Evolutionary conservation across 2,888 invertebrate species (phyloP).

Genomic region (Protodeltote pygarga): DNA sequence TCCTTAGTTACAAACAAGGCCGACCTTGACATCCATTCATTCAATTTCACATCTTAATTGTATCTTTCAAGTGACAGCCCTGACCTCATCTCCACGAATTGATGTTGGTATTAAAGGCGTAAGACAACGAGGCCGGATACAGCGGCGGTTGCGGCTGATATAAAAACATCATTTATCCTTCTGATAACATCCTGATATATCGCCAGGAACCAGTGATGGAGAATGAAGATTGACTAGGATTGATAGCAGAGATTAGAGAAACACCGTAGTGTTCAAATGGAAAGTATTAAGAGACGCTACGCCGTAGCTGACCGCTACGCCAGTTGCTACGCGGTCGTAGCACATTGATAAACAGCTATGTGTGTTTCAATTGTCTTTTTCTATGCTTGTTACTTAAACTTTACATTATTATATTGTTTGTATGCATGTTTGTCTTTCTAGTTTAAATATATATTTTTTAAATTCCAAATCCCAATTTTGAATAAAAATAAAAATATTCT

Average conservation of each 20-base stretch:
- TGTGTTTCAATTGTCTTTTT: neutral
- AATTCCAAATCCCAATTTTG: too few species aligned
- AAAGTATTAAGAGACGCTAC: conserved; percentile 15
- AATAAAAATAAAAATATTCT: too few species aligned
- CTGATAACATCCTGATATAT: conserved; percentile 44
- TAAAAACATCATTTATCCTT: conserved; percentile 45
- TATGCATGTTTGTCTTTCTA: too few species aligned
- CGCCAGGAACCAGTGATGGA: conserved; percentile 21
- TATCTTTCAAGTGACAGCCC: neutral
- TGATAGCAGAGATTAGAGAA: conserved; percentile 22
- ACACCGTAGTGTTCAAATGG: conserved; percentile 6
- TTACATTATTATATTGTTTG: too few species aligned
- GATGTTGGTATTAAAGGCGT: conserved; percentile 36
- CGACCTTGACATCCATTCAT: too few species aligned
- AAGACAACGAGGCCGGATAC: conserved; percentile 29
- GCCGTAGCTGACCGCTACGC: conserved; percentile 16
- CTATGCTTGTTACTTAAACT: neutral
- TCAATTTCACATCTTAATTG: too few species aligned
- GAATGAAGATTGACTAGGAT: conserved; percentile 28
- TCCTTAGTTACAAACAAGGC: too few species aligned
- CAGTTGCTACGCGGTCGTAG: conserved; percentile 22
- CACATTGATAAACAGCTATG: neutral
- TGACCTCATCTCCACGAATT: conserved; percentile 14
- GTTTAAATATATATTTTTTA: too few species aligned
- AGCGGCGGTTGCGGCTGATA: conserved; percentile 30